phyloP scores from a whole-genome alignment of 1,140 invertebrate species.

The Drosophila nebulosa region DNA sequence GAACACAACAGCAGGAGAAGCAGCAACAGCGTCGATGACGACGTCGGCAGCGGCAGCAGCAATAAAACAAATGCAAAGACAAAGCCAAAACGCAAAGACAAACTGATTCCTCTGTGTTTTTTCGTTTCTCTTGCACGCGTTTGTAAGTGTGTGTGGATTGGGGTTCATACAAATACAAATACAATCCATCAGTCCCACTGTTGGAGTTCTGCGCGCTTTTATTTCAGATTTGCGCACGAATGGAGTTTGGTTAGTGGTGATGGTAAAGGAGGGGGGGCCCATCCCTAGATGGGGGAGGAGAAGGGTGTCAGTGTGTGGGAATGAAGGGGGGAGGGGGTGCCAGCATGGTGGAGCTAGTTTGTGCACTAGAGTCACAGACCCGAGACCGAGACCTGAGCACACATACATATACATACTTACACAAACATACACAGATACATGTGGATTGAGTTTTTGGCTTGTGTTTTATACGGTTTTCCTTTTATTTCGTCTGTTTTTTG shows the following conservation, averaged over 20 bases:
- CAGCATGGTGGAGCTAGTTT: constrained; percentile 37
- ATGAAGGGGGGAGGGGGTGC: not conserved
- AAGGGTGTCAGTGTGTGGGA: not conserved
- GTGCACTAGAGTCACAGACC: constrained; percentile 45
- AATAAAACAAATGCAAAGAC: constrained; percentile 17
- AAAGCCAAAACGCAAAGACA: constrained; percentile 37
- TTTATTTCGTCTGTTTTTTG: constrained; percentile 28
- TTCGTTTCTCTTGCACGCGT: constrained; percentile 32
- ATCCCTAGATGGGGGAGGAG: too few relatives aligned
- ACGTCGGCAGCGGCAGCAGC: not conserved
- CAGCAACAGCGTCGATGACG: not conserved
- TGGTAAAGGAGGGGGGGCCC: constrained; percentile 17
- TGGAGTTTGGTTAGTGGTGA: constrained; percentile 38
- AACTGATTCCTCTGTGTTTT: constrained; percentile 42
- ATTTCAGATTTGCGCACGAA: constrained; percentile 75
- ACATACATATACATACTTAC: constrained; percentile 1
- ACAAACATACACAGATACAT: constrained; percentile 29
- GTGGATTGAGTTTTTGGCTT: constrained; percentile 69
- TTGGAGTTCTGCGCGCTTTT: constrained; percentile 66
- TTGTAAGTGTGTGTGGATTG: constrained; percentile 32
- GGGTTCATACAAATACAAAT: constrained; percentile 34
- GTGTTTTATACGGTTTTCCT: constrained; percentile 54
- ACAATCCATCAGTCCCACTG: constrained; percentile 67
- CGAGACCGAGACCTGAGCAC: constrained; percentile 18
- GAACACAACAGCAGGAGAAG: constrained; percentile 12